Evolutionary conservation across 2,888 invertebrate species (phyloP).

Genomic region (Ramazzottius varieornatus): DNA sequence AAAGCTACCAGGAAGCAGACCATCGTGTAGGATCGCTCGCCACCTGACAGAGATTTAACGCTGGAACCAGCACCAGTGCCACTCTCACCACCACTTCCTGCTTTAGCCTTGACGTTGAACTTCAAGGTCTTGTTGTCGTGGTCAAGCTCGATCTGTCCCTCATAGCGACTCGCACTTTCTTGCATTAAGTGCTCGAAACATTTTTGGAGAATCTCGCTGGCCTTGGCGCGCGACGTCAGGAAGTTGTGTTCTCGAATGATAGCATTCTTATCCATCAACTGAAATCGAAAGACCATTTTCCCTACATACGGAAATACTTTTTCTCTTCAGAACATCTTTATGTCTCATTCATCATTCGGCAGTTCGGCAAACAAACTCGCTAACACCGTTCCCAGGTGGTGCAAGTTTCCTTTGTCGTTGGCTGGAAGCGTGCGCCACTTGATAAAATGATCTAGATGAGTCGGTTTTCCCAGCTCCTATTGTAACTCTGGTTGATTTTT

Average conservation of each 20-base stretch:
- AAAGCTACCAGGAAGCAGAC: slow-evolving; percentile 70
- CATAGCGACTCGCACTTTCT: not conserved
- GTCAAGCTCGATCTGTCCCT: not conserved
- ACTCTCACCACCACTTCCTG: not conserved
- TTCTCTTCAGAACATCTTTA: no score
- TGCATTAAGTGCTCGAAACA: not conserved
- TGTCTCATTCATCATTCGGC: no score
- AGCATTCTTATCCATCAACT: not conserved
- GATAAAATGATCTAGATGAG: no score
- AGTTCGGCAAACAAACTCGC: no score
- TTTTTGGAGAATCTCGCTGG: not conserved
- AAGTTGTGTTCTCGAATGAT: not conserved
- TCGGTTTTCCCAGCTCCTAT: no score
- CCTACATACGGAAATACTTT: no score
- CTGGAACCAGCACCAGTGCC: no score
- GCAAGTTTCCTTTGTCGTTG: no score
- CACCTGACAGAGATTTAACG: not conserved
- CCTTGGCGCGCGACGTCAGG: not conserved
- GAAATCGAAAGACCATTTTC: no score
- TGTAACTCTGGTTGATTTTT: no score
- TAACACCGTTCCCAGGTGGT: no score
- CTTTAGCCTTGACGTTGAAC: not conserved
- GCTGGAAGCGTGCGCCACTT: no score
- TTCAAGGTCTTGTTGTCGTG: not conserved
- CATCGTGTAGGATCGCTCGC: slow-evolving; percentile 40